phyloP scores from a whole-genome alignment of 2,113 vertebrate genomes.

The Hippocampus guttulatus region DNA sequence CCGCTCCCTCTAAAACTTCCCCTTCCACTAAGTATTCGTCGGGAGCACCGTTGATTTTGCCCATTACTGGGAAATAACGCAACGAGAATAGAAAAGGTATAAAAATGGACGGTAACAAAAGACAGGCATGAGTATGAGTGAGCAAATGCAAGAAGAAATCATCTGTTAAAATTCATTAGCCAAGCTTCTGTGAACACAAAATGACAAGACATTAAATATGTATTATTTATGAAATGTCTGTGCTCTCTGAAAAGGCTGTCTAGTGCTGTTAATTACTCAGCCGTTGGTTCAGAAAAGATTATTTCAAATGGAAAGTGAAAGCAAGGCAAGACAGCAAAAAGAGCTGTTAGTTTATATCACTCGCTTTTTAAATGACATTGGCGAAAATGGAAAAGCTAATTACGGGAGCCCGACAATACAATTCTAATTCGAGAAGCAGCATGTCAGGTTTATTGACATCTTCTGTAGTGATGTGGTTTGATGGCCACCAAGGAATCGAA shows the following conservation, averaged over 20 bases:
- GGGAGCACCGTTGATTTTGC: constrained; percentile 38
- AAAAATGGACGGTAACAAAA: constrained; percentile 40
- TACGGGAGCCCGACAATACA: constrained; percentile 69
- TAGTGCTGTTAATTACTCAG: constrained; percentile 78
- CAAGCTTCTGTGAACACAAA: constrained; percentile 76
- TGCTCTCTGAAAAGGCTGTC: constrained; percentile 70
- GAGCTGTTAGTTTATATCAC: constrained; percentile 65
- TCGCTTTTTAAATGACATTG: constrained; percentile 69
- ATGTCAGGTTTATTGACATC: constrained; percentile 74
- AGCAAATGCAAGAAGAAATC: constrained; percentile 74
- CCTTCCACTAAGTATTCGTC: constrained; percentile 37
- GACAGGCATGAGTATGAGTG: constrained; percentile 50
- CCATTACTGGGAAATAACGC: constrained; percentile 22
- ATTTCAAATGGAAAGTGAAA: constrained; percentile 76
- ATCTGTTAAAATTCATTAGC: constrained; percentile 80
- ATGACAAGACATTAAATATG: constrained; percentile 80
- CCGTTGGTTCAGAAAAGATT: constrained; percentile 77
- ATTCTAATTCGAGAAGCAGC: constrained; percentile 68
- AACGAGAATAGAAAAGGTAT: constrained; percentile 43
- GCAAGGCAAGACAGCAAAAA: constrained; percentile 67
- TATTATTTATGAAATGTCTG: constrained; percentile 80
- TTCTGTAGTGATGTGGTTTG: constrained; percentile 63
- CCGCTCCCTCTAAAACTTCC: constrained; percentile 1
- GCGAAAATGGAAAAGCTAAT: constrained; percentile 75
- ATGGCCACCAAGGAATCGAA: constrained; percentile 61